Conservation (phyloP, 2,113 vertebrate species). For the Balaeniceps rex region DNA sequence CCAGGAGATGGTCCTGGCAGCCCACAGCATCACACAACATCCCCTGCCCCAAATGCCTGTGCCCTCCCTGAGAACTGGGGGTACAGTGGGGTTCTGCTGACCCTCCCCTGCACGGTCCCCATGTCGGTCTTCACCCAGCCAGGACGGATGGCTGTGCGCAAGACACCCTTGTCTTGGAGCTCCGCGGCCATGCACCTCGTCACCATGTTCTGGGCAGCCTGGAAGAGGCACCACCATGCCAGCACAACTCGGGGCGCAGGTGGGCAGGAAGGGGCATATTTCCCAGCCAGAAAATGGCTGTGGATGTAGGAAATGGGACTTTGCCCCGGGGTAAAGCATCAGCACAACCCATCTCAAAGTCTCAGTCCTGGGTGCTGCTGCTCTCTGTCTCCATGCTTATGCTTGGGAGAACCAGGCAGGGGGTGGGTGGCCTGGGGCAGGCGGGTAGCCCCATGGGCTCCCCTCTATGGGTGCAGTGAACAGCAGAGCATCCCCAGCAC, state of each 20-base stretch:
- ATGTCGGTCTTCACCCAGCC: constrained; percentile 71
- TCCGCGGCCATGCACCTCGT: constrained; percentile 38
- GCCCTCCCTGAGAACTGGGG: too few species aligned
- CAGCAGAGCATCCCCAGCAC: neutral
- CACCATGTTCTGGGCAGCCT: constrained; percentile 69
- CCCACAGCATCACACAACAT: neutral
- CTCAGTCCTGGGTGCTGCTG: neutral
- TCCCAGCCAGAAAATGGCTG: neutral
- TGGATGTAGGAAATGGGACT: neutral
- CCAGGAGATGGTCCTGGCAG: neutral
- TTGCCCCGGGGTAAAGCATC: neutral
- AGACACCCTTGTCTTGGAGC: constrained; percentile 42
- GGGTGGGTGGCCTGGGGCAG: neutral
- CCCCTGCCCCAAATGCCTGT: neutral
- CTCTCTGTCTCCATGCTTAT: accelerated
- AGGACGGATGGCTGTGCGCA: constrained; percentile 56
- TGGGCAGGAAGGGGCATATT: neutral
- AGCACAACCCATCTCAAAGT: neutral
- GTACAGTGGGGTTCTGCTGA: neutral
- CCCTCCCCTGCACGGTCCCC: constrained; percentile 22
- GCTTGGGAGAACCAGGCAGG: neutral
- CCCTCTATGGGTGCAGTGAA: accelerated
- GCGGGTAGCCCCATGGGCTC: neutral
- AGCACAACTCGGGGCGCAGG: accelerated
- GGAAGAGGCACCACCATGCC: neutral